Evolutionary conservation across 1,140 invertebrate species (phyloP), one percentile per base, ranked within the genome.

Genomic region (Tetraneura akinire): DNA sequence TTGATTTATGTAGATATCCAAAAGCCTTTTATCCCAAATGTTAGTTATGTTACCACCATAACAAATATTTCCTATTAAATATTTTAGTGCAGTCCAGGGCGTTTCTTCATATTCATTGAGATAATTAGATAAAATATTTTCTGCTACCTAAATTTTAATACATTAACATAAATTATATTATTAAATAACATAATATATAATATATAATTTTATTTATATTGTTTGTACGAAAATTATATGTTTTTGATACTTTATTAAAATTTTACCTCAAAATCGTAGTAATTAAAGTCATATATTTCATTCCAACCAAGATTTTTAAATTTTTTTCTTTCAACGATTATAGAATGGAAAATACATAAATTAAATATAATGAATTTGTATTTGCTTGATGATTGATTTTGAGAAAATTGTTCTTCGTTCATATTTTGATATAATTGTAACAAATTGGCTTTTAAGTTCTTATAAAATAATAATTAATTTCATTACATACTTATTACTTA

Each of bases 21-120:
- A 83, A 32, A 97, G 88, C 16, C 93, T 87, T 82, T 94, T 89
- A 87, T 97, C 96, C 94, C 95, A 97, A 85, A 96, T 94, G 85
- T 97, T 95, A 6, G 95, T 96, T 80, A 97, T 94, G 86, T 97
- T 95, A n/a, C 70, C 95, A 23, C 95, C 95, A 83, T 97, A 97
- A 89, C 94, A 96, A 82, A 97, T 94, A 83, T 93, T 94, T 6
- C 94, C 94, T 85, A 97, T 94, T 60, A 97, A 86, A 86, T 96
- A 97, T 82, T 95, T 91, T 64, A 97, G 86, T 60, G 95, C 94
- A 83, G 94, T 94, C 93, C 94, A 96, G 0, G 95, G 95, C 0
- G 93, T 94, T 73, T 55, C 47, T 8, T 53, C 70, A 3, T 73
- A 55, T 4, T 73, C 70, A 29, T 29, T 37, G 21, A 68, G 42